phyloP scores from a whole-genome alignment of 2,113 vertebrate genomes.

The Camarhynchus parvulus region DNA sequence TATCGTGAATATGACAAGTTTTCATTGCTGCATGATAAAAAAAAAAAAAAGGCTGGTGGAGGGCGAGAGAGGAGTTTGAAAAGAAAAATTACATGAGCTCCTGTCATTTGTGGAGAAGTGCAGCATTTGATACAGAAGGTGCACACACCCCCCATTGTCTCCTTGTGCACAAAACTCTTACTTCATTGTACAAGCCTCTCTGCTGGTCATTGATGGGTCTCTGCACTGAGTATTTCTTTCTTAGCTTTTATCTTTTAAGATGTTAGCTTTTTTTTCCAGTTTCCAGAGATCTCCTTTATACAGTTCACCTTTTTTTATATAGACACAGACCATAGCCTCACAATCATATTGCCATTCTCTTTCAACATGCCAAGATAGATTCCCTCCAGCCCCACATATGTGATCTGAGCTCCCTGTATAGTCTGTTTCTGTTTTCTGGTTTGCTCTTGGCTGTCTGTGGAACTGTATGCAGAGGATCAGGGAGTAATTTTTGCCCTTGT shows the following conservation, averaged over 20 bases:
- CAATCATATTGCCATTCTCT: background rate
- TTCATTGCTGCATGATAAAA: background rate
- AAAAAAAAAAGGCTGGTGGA: rapidly evolving
- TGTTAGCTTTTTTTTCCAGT: background rate
- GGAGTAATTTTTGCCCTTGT: background rate
- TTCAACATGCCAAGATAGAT: background rate
- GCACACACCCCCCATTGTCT: rapidly evolving
- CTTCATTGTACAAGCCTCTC: background rate
- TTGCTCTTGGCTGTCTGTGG: background rate
- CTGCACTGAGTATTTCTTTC: background rate
- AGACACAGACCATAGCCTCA: background rate
- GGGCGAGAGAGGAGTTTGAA: background rate
- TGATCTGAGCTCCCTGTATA: background rate
- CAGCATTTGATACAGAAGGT: background rate
- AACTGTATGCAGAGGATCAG: background rate
- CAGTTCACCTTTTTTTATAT: rapidly evolving
- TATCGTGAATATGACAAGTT: background rate
- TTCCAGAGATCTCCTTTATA: background rate
- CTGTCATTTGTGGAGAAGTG: background rate
- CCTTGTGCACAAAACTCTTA: background rate
- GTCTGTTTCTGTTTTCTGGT: background rate
- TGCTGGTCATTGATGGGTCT: background rate
- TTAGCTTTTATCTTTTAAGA: background rate
- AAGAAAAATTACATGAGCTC: background rate
- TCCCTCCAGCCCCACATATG: background rate